Evolutionary conservation across 2,888 invertebrate genomes (phyloP).

Genomic region (Siphlonurus alternatus): DNA sequence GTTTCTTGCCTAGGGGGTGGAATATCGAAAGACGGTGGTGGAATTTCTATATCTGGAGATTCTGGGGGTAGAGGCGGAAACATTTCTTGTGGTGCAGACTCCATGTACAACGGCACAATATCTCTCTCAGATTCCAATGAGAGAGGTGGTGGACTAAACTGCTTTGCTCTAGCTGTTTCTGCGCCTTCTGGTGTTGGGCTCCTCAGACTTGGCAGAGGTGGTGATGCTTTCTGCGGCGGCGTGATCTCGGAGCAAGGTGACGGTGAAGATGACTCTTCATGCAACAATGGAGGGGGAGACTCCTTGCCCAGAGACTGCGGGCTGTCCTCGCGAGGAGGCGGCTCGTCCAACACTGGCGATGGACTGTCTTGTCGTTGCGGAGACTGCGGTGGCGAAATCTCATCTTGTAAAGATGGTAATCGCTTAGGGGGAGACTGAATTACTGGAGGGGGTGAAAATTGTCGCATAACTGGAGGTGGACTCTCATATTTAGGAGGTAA

Average conservation of each 20-base stretch:
- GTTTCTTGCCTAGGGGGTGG: neutral
- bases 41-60: neutral
- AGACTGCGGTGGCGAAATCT: neutral
- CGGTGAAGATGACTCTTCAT: neutral
- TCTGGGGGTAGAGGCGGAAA: neutral
- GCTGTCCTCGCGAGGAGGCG: neutral
- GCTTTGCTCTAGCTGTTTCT: neutral
- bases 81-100: neutral
- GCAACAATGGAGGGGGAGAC: neutral
- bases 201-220: slow-evolving; percentile 2
- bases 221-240: neutral
- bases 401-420: neutral
- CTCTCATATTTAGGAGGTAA: neutral
- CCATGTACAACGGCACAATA: neutral
- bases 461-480: neutral
- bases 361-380: neutral
- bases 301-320: neutral
- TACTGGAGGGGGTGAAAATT: neutral
- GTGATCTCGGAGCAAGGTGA: slow-evolving; percentile 2
- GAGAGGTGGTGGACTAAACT: neutral
- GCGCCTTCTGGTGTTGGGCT: neutral
- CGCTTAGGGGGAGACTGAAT: neutral
- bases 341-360: neutral
- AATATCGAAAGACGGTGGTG: neutral
- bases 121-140: neutral